Percentiles rank a stretch among this genome's conserved stretches.
Conservation (phyloP, 2,113 vertebrate genomes). For the Paralichthys olivaceus region DNA sequence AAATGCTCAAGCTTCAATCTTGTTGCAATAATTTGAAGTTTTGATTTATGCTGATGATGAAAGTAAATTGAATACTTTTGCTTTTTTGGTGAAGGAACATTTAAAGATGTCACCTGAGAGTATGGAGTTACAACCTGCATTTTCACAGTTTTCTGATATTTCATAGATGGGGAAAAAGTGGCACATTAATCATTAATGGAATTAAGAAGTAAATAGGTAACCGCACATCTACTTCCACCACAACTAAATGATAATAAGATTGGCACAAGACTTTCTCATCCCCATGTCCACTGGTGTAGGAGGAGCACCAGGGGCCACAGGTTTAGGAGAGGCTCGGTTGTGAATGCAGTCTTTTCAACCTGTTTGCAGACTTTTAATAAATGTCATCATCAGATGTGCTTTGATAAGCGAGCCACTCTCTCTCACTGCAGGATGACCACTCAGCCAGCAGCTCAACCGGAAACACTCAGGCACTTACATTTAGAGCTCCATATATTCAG, state of each 20-base stretch:
- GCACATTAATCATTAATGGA: not conserved
- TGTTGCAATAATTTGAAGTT: not conserved
- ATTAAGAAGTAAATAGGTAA: not conserved
- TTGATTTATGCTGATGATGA: not conserved
- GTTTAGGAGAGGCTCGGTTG: not conserved
- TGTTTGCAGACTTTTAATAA: constrained; percentile 31
- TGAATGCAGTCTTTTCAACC: not conserved
- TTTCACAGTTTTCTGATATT: not conserved
- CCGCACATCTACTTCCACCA: not conserved
- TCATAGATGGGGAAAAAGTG: not conserved
- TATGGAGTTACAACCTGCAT: not conserved
- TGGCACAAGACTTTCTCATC: constrained; percentile 20
- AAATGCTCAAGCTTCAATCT: not conserved
- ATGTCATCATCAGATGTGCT: not conserved
- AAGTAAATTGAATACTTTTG: not conserved
- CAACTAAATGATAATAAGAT: not conserved
- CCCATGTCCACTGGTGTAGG: constrained; percentile 3
- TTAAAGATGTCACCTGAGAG: not conserved
- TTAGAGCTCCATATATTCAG: constrained; percentile 12
- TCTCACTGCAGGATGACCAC: constrained; percentile 11
- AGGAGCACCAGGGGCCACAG: no score
- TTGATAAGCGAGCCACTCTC: constrained; percentile 9
- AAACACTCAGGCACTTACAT: constrained; percentile 18
- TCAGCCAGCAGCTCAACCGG: constrained; percentile 2
- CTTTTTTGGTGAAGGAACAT: not conserved